Evolutionary conservation across 2,113 vertebrate species (phyloP).

Genomic region (Platysternon megacephalum): DNA sequence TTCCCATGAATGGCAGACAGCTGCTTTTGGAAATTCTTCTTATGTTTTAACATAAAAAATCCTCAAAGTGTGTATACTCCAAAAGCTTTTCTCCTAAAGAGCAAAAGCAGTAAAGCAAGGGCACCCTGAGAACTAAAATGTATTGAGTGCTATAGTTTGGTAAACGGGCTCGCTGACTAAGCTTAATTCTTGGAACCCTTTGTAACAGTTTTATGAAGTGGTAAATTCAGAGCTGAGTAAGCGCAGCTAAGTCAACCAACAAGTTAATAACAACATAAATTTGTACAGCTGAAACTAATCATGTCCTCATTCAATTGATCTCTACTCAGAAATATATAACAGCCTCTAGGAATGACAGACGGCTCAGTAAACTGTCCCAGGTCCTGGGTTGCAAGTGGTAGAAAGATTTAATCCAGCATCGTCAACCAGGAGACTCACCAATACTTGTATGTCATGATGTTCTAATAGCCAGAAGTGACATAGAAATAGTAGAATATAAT

Average conservation of each 20-base stretch:
- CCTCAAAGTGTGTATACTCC: background rate
- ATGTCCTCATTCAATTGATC: background rate
- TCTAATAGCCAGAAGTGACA: background rate
- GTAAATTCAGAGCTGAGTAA: conserved; percentile 46
- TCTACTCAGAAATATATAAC: background rate
- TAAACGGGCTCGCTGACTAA: background rate
- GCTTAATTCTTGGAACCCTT: conserved; percentile 43
- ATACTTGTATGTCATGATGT: background rate
- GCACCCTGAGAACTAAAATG: background rate
- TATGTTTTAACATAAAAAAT: background rate
- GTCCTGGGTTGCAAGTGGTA: background rate
- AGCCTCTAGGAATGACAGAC: background rate
- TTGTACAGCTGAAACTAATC: background rate
- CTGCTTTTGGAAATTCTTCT: background rate
- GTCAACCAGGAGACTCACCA: background rate
- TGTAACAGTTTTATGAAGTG: conserved; percentile 20
- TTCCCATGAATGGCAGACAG: background rate
- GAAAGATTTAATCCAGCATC: background rate
- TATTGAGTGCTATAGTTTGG: background rate
- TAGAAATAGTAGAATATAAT: background rate
- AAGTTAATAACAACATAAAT: background rate
- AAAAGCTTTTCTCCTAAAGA: background rate
- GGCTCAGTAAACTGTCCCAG: background rate
- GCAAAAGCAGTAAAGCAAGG: background rate
- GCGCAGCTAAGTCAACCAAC: background rate